Percentiles rank a stretch among this genome's conserved stretches.
These are phyloP conservation scores for Oxyscelio sp. DNA, from an alignment of 2,888 invertebrate genomes.

Conservation along the genomic window DNA sequence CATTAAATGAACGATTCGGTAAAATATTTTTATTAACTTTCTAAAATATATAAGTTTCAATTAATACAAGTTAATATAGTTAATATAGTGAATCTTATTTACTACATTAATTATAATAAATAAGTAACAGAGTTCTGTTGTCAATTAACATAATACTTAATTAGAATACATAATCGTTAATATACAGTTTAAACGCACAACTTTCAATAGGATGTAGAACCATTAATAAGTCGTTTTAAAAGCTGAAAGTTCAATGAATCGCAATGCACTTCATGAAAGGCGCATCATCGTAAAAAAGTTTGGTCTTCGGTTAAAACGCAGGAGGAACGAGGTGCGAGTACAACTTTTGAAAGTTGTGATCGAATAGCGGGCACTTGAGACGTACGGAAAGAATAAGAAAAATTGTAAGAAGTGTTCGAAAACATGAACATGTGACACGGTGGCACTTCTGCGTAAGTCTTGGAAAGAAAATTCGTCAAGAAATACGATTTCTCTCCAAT, in stretches of 20 bases:
- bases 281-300: slow-evolving; percentile 40
- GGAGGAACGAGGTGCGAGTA: slow-evolving; percentile 30
- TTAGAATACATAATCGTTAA: slow-evolving; percentile 1
- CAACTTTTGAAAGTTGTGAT: slow-evolving; percentile 71
- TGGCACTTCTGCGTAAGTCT: slow-evolving; percentile 39
- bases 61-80: no score
- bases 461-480: slow-evolving; percentile 23
- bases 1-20: no score
- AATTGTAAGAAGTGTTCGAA: slow-evolving; percentile 47
- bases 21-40: slow-evolving; percentile 10
- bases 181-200: not conserved
- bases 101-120: not conserved
- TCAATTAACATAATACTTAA: not conserved
- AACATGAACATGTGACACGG: slow-evolving; percentile 42
- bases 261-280: slow-evolving; percentile 44
- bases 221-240: slow-evolving; percentile 33
- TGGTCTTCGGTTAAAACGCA: slow-evolving; percentile 47
- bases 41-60: not conserved
- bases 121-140: not conserved
- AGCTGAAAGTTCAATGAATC: slow-evolving; percentile 40
- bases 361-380: slow-evolving; percentile 59
- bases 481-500: slow-evolving; percentile 10
- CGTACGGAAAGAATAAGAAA: slow-evolving; percentile 53
- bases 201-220: not conserved
- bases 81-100: slow-evolving; percentile 4